These are phyloP conservation scores for Charina bottae DNA, from an alignment of 2,113 vertebrate species.

Conservation along the genomic window DNA sequence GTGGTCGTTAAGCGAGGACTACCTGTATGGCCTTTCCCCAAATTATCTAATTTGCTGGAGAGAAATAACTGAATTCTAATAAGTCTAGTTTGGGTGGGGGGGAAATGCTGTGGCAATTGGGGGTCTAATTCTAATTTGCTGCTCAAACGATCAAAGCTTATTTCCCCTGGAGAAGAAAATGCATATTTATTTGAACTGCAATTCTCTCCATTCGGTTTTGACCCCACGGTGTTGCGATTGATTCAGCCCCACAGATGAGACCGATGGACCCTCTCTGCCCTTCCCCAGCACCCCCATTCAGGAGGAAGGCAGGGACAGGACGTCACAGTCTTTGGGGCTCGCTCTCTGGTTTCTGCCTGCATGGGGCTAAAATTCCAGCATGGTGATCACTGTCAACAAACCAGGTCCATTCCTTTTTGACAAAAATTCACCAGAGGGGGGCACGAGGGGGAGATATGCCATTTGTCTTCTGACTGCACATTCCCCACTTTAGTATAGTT, in stretches of 20 bases:
- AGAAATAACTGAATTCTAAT: too few relatives aligned
- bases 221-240: neutral
- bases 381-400: neutral
- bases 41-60: too few relatives aligned
- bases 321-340: neutral
- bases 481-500: neutral
- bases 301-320: neutral
- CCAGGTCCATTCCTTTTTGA: neutral
- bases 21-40: too few relatives aligned
- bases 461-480: neutral
- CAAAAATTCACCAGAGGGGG: neutral
- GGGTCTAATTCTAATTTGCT: too few relatives aligned
- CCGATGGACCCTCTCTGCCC: neutral
- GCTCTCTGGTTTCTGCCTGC: neutral
- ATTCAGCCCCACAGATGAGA: constrained; percentile 9
- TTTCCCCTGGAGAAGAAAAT: constrained; percentile 10
- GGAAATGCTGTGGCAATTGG: too few relatives aligned
- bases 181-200: constrained; percentile 4
- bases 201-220: neutral
- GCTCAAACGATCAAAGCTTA: neutral
- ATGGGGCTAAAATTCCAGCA: neutral
- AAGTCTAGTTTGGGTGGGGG: neutral
- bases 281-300: neutral
- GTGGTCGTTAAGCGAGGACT: too few relatives aligned
- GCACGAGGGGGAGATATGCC: too few relatives aligned